Evolutionary conservation across 2,113 vertebrate species (phyloP).

Genomic region (Ramphastos sulfuratus): DNA sequence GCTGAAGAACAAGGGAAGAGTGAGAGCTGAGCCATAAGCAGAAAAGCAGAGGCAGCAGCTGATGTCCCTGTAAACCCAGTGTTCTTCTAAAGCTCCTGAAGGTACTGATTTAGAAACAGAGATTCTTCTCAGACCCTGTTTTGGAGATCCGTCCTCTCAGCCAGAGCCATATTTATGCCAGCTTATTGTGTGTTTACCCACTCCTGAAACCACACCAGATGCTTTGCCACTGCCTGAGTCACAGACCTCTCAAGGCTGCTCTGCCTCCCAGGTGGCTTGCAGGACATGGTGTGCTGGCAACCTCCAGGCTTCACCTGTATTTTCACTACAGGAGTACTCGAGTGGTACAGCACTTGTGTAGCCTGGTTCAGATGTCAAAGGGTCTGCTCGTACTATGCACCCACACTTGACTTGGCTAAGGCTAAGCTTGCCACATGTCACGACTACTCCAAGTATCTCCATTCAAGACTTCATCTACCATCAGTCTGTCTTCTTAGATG

Average conservation of each 20-base stretch:
- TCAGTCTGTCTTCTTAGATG: neutral
- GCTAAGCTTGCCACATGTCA: accelerated
- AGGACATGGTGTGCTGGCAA: neutral
- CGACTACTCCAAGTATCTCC: neutral
- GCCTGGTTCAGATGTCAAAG: neutral
- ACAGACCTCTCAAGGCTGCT: neutral
- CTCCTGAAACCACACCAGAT: accelerated
- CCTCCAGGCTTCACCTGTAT: neutral
- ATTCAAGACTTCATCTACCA: neutral
- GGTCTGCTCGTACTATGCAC: accelerated
- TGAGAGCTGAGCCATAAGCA: neutral
- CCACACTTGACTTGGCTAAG: neutral
- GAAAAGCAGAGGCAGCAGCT: neutral
- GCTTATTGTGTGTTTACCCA: neutral
- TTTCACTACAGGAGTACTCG: neutral
- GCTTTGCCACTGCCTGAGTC: neutral
- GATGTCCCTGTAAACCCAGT: neutral
- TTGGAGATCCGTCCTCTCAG: neutral
- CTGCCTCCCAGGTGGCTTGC: accelerated
- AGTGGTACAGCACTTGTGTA: neutral
- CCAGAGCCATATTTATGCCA: neutral
- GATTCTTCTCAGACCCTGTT: neutral
- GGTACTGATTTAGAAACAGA: neutral
- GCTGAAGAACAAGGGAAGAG: neutral
- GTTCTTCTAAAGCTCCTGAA: neutral